phyloP scores from a whole-genome alignment of 2,797 vertebrate genomes.

The Loriculus beryllinus region DNA sequence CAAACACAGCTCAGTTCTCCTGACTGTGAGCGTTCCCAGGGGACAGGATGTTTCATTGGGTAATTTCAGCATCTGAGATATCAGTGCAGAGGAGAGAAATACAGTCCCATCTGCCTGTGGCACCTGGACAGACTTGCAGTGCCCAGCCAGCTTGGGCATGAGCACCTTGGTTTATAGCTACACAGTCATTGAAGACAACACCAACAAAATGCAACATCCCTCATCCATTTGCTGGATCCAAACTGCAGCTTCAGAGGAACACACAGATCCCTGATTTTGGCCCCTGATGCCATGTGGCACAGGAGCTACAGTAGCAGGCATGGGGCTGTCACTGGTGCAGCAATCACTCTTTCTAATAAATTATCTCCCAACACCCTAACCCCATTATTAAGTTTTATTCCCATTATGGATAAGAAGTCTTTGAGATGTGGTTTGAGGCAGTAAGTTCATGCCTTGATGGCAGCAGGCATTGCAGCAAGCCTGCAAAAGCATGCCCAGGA shows the following conservation, averaged over 20 bases:
- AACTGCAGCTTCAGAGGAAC: accelerated
- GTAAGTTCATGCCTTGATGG: not conserved
- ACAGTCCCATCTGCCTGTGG: accelerated
- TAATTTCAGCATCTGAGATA: not conserved
- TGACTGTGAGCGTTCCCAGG: accelerated
- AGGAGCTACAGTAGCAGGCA: not conserved
- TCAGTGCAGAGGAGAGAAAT: not conserved
- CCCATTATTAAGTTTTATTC: not conserved
- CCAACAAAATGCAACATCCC: not conserved
- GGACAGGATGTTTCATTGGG: accelerated
- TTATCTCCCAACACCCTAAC: not conserved
- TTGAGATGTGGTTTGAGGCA: not conserved
- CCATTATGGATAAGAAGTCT: accelerated
- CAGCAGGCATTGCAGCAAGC: not conserved
- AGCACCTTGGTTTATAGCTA: accelerated
- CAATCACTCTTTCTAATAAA: not conserved
- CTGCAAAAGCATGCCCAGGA: not conserved
- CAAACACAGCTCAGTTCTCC: accelerated
- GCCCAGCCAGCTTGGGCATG: accelerated
- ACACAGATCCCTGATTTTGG: accelerated
- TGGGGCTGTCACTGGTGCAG: not conserved
- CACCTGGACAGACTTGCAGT: accelerated
- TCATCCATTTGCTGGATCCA: accelerated
- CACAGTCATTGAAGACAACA: accelerated
- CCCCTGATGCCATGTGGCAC: accelerated